A percentile compares a stretch with the other conserved stretches of the same genome.
Evolutionary conservation across 2,113 vertebrate species (phyloP).

Genomic region (Dipodomys spectabilis): DNA sequence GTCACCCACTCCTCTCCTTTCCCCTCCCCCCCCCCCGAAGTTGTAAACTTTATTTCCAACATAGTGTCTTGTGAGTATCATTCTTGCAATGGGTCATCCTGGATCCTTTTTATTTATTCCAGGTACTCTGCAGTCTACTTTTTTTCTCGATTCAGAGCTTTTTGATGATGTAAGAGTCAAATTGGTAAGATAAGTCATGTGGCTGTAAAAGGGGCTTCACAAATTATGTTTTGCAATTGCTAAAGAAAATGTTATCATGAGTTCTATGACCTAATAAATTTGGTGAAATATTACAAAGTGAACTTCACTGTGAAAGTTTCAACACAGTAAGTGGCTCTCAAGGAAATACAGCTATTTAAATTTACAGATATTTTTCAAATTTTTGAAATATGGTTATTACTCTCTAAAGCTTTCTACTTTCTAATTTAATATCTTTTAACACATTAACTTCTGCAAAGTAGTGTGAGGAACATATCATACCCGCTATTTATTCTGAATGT

Average conservation of each 20-base stretch:
- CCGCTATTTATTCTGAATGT: neutral
- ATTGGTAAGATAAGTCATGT: neutral
- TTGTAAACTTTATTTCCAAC: too few relatives aligned
- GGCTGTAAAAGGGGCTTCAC: neutral
- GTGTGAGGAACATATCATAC: neutral
- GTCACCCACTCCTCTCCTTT: too few relatives aligned
- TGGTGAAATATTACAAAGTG: neutral
- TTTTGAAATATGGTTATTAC: neutral
- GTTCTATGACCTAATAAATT: neutral
- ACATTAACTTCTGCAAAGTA: neutral
- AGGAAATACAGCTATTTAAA: neutral
- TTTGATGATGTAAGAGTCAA: neutral
- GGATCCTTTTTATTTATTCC: neutral
- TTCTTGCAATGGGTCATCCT: too few relatives aligned
- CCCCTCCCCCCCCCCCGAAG: too few relatives aligned
- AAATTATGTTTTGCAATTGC: neutral
- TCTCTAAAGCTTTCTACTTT: neutral
- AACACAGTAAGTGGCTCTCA: neutral
- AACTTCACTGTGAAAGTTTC: slow-evolving; percentile 13
- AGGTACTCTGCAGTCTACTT: neutral
- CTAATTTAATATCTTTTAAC: neutral
- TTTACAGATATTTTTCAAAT: neutral
- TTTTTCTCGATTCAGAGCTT: neutral
- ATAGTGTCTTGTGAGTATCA: too few relatives aligned
- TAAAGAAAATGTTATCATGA: neutral